A percentile compares a stretch with the other conserved stretches of the same genome.
Conservation (phyloP, 2,888 invertebrate genomes). For the Trissonchulus sp. region DNA sequence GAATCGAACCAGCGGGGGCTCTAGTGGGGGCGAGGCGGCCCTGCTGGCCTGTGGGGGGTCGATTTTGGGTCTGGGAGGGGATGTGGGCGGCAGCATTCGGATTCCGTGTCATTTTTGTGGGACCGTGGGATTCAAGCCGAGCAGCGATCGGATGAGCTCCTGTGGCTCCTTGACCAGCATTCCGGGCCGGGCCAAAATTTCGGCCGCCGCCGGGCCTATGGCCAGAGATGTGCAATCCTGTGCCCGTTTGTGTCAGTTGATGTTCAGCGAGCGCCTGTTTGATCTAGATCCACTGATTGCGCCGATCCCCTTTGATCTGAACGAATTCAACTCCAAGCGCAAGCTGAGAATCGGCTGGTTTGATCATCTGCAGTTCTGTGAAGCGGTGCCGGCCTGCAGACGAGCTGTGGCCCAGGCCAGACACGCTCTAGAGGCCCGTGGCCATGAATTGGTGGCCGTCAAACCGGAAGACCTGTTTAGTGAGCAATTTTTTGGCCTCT, state of each 20-base stretch:
- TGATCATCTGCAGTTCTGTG: conserved; percentile 42
- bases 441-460: conserved; percentile 42
- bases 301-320: too few relatives aligned
- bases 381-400: conserved; percentile 43
- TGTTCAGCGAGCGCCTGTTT: too few relatives aligned
- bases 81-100: conserved; percentile 57
- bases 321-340: too few relatives aligned
- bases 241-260: too few relatives aligned
- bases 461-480: conserved; percentile 5
- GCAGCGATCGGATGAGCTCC: conserved; percentile 50
- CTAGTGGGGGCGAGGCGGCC: conserved; percentile 56
- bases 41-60: conserved; percentile 55
- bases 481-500: too few relatives aligned
- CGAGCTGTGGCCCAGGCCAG: conserved; percentile 46
- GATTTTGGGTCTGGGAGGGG: conserved; percentile 56
- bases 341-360: conserved; percentile 48
- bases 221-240: too few relatives aligned
- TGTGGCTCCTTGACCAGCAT: background rate
- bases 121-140: conserved; percentile 54
- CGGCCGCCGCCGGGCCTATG: conserved; percentile 49
- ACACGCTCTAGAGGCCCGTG: conserved; percentile 42
- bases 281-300: too few relatives aligned
- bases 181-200: conserved; percentile 17
- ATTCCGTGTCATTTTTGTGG: conserved; percentile 58
- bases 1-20: conserved; percentile 55